phyloP scores from a whole-genome alignment of 2,888 invertebrate genomes.

The Polyploca ridens region DNA sequence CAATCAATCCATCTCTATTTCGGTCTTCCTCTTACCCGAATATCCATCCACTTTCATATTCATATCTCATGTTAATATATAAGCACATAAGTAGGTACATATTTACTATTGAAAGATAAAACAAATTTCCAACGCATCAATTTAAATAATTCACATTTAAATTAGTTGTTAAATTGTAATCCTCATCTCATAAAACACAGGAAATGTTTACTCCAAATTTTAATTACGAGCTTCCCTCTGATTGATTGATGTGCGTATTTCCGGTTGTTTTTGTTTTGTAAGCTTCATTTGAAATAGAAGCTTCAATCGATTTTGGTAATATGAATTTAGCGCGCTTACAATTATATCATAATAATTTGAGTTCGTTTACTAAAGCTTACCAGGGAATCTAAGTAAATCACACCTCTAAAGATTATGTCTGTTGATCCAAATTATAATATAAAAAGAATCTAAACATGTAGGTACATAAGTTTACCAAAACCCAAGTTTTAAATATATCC shows the following conservation, averaged over 20 bases:
- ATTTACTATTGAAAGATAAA: not conserved
- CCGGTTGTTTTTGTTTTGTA: conserved; percentile 1
- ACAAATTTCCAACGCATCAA: not conserved
- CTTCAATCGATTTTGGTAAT: not conserved
- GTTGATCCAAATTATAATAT: too few species aligned
- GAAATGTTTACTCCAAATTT: not conserved
- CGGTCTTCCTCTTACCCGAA: too few species aligned
- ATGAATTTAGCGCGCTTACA: not conserved
- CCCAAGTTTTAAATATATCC: too few species aligned
- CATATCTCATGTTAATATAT: too few species aligned
- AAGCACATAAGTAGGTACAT: not conserved
- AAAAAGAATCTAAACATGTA: too few species aligned
- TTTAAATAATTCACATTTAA: not conserved
- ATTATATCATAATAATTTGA: too few species aligned
- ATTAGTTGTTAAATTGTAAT: not conserved
- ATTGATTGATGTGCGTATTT: conserved; percentile 3
- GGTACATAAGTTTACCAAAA: too few species aligned
- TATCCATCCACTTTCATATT: too few species aligned
- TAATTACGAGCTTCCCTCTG: not conserved
- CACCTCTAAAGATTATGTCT: too few species aligned
- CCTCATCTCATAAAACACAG: not conserved
- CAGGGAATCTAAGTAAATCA: too few species aligned
- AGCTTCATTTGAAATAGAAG: not conserved
- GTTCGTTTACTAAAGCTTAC: too few species aligned
- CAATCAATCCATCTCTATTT: too few species aligned